Evolutionary conservation across 1,140 invertebrate species (phyloP).

Genomic region (Drosophila gunungcola): DNA sequence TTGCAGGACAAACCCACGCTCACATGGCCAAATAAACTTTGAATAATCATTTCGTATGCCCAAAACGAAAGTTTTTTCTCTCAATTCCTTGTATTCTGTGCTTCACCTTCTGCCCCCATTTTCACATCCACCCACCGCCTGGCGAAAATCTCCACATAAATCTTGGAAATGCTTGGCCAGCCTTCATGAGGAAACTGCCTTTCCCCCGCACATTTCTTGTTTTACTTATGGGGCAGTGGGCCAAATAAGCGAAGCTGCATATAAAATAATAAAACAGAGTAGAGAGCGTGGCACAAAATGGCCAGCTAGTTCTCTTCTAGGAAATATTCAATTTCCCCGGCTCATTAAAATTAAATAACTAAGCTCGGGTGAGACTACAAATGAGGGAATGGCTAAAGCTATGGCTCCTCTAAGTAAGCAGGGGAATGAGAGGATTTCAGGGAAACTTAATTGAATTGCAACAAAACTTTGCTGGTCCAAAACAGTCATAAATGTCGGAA

Average conservation of each 20-base stretch:
- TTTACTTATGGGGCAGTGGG: slow-evolving; percentile 60
- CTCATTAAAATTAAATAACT: slow-evolving; percentile 82
- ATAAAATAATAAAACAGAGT: slow-evolving; percentile 62
- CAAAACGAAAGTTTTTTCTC: slow-evolving; percentile 30
- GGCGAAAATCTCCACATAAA: slow-evolving; percentile 77
- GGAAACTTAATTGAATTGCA: slow-evolving; percentile 28
- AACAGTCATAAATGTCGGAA: slow-evolving; percentile 9
- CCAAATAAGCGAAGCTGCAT: slow-evolving; percentile 63
- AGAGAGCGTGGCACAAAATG: slow-evolving; percentile 33
- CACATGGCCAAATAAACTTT: slow-evolving; percentile 78
- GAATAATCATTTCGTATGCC: slow-evolving; percentile 79
- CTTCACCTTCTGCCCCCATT: slow-evolving; percentile 20
- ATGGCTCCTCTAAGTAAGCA: background rate
- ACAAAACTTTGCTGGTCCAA: background rate
- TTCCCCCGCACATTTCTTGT: slow-evolving; percentile 6
- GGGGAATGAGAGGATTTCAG: background rate
- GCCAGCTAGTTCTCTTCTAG: slow-evolving; percentile 40
- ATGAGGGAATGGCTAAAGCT: background rate
- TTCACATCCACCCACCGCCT: slow-evolving; percentile 37
- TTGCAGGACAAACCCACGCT: slow-evolving; percentile 7
- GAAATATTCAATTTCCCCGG: slow-evolving; percentile 76
- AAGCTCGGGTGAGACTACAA: slow-evolving; percentile 25
- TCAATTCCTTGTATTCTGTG: slow-evolving; percentile 20
- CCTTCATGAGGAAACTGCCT: slow-evolving; percentile 15
- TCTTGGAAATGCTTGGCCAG: slow-evolving; percentile 61